Evolutionary conservation across 2,888 invertebrate genomes (phyloP).

Genomic region (Lagria hirta): DNA sequence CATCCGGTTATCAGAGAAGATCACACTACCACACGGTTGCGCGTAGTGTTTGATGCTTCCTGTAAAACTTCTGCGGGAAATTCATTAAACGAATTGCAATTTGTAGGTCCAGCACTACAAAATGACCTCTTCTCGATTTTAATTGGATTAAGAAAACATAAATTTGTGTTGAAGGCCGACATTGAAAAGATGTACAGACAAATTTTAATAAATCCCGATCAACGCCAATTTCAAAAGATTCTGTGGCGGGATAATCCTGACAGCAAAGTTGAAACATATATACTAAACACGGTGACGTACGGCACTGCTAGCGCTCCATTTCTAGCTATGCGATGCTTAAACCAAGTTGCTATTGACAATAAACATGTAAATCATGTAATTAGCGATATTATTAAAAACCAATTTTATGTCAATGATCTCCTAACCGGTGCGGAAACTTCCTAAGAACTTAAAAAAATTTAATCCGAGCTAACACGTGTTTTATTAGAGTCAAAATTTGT

Average conservation of each 20-base stretch:
- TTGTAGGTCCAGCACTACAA: conserved; percentile 28
- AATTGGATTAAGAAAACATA: conserved; percentile 25
- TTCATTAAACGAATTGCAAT: conserved; percentile 31
- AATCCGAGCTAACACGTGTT: not conserved
- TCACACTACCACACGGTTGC: conserved; percentile 28
- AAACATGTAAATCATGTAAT: conserved; percentile 7
- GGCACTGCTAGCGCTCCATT: conserved; percentile 25
- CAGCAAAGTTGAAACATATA: conserved; percentile 14
- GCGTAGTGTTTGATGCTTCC: conserved; percentile 37
- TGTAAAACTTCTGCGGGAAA: conserved; percentile 21
- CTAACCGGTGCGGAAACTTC: conserved; percentile 4
- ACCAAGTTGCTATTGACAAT: conserved; percentile 19
- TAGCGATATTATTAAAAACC: conserved; percentile 7
- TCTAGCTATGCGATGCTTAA: conserved; percentile 25
- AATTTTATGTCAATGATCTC: conserved; percentile 22
- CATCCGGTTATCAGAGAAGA: conserved; percentile 30
- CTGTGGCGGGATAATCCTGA: conserved; percentile 23
- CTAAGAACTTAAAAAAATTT: not conserved
- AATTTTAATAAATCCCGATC: conserved; percentile 5
- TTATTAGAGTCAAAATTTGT: conserved; percentile 2
- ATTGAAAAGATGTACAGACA: conserved; percentile 30
- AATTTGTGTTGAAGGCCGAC: conserved; percentile 22
- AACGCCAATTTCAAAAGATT: conserved; percentile 25
- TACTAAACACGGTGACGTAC: conserved; percentile 26
- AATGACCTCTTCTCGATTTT: conserved; percentile 29